Percentiles rank a stretch among this genome's conserved stretches.
These are phyloP conservation scores for Liparis tanakae DNA, from an alignment of 2,797 vertebrate species.

Conservation along the genomic window DNA sequence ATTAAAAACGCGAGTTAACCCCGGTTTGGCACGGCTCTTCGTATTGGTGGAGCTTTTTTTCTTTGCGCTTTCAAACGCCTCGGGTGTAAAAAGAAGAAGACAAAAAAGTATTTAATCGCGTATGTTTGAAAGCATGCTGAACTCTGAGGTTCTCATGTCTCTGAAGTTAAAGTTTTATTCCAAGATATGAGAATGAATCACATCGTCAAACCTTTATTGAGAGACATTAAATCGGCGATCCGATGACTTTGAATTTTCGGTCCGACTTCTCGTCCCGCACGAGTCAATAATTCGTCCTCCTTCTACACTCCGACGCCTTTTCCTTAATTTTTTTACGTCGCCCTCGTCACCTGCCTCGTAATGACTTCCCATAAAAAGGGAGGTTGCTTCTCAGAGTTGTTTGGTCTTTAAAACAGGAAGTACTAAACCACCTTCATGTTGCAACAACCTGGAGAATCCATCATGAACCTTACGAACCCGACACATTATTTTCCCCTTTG, in stretches of 20 bases:
- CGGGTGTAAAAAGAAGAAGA: conserved; percentile 35
- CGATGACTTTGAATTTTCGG: background rate
- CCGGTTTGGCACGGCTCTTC: conserved; percentile 16
- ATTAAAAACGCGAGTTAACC: conserved; percentile 4
- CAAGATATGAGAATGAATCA: background rate
- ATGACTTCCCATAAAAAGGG: conserved; percentile 5
- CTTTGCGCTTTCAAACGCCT: conserved; percentile 29
- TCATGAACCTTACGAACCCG: background rate
- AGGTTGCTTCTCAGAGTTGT: conserved; percentile 24
- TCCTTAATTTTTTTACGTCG: background rate
- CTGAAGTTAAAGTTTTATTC: background rate
- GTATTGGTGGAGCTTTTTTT: conserved; percentile 37
- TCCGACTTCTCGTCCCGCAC: background rate
- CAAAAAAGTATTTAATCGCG: conserved; percentile 44
- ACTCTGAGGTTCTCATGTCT: background rate
- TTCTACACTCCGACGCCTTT: background rate
- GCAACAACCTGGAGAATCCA: conserved; percentile 2
- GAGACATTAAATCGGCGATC: background rate
- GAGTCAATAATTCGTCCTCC: background rate
- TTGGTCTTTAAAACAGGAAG: conserved; percentile 33
- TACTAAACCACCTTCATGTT: conserved; percentile 31
- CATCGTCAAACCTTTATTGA: background rate
- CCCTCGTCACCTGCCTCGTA: background rate
- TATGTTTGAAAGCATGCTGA: conserved; percentile 5
- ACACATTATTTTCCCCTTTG: conserved; percentile 20